A percentile compares a stretch with the other conserved stretches of the same genome.
These are phyloP conservation scores for Isurus oxyrinchus DNA, from an alignment of 2,113 vertebrate species.

Conservation along the genomic window DNA sequence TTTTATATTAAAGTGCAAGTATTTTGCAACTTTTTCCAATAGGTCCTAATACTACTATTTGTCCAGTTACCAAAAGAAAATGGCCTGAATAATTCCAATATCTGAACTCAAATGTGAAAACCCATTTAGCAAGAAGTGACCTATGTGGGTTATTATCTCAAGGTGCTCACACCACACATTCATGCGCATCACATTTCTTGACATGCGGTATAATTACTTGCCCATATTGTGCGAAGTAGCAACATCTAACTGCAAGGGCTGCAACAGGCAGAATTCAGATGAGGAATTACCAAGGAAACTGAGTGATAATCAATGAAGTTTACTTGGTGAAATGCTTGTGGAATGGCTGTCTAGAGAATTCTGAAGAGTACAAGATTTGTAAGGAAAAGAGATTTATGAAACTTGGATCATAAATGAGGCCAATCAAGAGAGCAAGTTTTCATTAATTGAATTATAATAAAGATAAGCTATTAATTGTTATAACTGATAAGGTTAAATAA, in stretches of 20 bases:
- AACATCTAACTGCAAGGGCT: neutral
- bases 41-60: too few relatives aligned
- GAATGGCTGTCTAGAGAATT: neutral
- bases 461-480: neutral
- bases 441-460: neutral
- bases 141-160: neutral
- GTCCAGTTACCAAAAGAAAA: neutral
- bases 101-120: neutral
- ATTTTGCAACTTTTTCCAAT: neutral
- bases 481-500: neutral
- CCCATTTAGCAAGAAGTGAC: neutral
- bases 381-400: neutral
- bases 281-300: neutral
- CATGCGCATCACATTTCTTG: neutral
- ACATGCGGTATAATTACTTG: neutral
- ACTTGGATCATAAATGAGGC: neutral
- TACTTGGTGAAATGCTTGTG: neutral
- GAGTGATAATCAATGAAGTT: constrained; percentile 7
- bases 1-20: neutral
- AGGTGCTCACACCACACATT: neutral
- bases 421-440: neutral
- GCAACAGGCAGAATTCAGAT: constrained; percentile 4
- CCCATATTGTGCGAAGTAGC: neutral
- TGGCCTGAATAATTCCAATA: neutral
- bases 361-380: neutral